Evolutionary conservation across 2,797 vertebrate species (phyloP).

Genomic region (Pelochelys cantorii): DNA sequence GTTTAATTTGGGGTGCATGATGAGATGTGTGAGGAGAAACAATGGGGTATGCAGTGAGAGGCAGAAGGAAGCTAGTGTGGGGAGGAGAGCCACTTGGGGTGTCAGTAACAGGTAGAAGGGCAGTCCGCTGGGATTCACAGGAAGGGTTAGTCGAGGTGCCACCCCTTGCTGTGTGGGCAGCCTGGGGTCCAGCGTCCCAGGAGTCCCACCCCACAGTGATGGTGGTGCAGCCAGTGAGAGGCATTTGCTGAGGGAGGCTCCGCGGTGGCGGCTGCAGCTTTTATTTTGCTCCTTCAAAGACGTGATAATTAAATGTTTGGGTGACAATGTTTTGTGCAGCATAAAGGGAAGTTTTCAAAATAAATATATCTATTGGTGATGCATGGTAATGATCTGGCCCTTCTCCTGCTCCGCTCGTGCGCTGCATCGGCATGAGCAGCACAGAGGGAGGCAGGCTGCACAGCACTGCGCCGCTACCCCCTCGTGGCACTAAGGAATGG

Average conservation of each 20-base stretch:
- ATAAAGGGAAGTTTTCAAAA: slow-evolving; percentile 48
- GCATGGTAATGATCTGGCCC: slow-evolving; percentile 34
- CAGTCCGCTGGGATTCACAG: neutral
- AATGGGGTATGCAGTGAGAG: neutral
- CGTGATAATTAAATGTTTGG: slow-evolving; percentile 62
- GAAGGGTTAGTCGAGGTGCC: neutral
- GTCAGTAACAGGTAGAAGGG: neutral
- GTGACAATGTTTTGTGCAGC: neutral
- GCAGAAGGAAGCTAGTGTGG: neutral
- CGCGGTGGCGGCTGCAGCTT: neutral
- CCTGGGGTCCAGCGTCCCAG: neutral
- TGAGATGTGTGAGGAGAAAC: neutral
- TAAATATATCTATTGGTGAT: neutral
- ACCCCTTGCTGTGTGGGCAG: neutral
- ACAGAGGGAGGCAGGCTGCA: neutral
- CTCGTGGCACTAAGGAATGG: neutral
- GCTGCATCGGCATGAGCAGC: neutral
- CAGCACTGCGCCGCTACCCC: neutral
- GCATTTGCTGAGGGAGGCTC: neutral
- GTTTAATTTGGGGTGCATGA: neutral
- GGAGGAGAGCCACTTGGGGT: neutral
- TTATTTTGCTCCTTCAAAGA: slow-evolving; percentile 47
- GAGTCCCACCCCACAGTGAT: neutral
- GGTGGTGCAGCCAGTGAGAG: neutral
- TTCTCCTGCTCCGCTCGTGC: slow-evolving; percentile 40